phyloP scores from a whole-genome alignment of 2,888 invertebrate species.

The Cephus pulcher region DNA sequence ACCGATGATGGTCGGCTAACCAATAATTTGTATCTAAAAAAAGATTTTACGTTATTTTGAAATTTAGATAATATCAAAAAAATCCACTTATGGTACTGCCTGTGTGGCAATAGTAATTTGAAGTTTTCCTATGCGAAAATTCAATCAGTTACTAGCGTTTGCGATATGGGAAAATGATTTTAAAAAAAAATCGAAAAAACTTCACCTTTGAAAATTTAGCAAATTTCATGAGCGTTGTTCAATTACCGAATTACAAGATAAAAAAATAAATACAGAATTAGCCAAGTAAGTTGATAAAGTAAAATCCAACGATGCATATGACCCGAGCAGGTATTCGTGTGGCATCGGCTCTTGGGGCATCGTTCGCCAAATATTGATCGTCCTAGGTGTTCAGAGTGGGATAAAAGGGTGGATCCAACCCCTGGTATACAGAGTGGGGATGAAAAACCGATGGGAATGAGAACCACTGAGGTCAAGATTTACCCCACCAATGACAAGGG shows the following conservation, averaged over 20 bases:
- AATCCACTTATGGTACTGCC: too few species aligned
- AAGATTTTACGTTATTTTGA: not conserved
- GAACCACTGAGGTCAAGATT: conserved; percentile 30
- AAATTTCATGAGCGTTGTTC: not conserved
- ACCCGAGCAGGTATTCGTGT: not conserved
- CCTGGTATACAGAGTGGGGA: not conserved
- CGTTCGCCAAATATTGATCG: conserved; percentile 39
- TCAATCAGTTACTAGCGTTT: too few species aligned
- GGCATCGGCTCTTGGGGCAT: not conserved
- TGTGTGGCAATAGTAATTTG: too few species aligned
- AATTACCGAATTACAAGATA: not conserved
- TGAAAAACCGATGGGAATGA: conserved; percentile 14
- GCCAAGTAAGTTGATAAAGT: not conserved
- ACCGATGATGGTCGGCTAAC: not conserved
- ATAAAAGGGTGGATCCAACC: not conserved
- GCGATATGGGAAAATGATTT: too few species aligned
- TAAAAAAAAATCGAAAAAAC: too few species aligned
- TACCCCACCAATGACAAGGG: conserved; percentile 40
- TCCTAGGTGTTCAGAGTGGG: conserved; percentile 26
- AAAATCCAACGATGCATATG: not conserved
- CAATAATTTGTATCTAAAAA: not conserved
- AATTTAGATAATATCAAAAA: not conserved
- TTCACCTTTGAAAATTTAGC: not conserved
- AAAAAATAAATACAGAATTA: not conserved
- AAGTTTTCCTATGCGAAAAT: too few species aligned